These are phyloP conservation scores for Cantharis rufa DNA, from an alignment of 2,888 invertebrate species.

Conservation along the genomic window DNA sequence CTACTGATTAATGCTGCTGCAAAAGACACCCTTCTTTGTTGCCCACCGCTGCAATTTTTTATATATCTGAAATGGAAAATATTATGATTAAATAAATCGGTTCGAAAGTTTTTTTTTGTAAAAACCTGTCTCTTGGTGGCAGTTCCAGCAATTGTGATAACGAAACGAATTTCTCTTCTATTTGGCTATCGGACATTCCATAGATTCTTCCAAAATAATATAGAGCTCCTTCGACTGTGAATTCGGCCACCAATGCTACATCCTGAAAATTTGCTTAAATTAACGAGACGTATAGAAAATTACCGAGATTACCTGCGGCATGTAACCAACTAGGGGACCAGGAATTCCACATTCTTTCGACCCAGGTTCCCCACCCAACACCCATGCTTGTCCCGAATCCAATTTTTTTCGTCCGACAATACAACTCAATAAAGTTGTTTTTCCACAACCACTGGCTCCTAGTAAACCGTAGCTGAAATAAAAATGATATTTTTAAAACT, in stretches of 20 bases:
- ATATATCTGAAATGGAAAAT: slow-evolving; percentile 55
- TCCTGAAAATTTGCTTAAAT: slow-evolving; percentile 56
- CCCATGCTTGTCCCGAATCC: slow-evolving; percentile 74
- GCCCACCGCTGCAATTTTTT: slow-evolving; percentile 83
- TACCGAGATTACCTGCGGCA: slow-evolving; percentile 84
- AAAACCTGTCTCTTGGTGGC: slow-evolving; percentile 65
- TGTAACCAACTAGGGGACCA: slow-evolving; percentile 79
- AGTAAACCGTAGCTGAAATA: slow-evolving; percentile 76
- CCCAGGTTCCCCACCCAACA: slow-evolving; percentile 73
- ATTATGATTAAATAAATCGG: neutral
- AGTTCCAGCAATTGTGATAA: slow-evolving; percentile 76
- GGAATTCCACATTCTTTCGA: slow-evolving; percentile 67
- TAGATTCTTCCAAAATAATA: slow-evolving; percentile 87
- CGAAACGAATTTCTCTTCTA: slow-evolving; percentile 68
- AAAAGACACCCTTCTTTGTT: slow-evolving; percentile 86
- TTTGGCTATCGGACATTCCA: slow-evolving; percentile 69
- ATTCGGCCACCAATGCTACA: slow-evolving; percentile 77
- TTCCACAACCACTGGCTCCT: slow-evolving; percentile 90
- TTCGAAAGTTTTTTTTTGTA: neutral
- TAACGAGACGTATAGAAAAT: too few species aligned
- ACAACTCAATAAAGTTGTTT: slow-evolving; percentile 84
- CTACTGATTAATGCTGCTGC: slow-evolving; percentile 87
- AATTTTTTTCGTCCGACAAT: slow-evolving; percentile 78
- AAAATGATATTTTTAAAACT: neutral
- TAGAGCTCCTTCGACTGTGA: slow-evolving; percentile 81